Evolutionary conservation across 37 sponge, comb jelly and placozoan genomes (phyloP).

Genomic region (Eunapius fragilis): DNA sequence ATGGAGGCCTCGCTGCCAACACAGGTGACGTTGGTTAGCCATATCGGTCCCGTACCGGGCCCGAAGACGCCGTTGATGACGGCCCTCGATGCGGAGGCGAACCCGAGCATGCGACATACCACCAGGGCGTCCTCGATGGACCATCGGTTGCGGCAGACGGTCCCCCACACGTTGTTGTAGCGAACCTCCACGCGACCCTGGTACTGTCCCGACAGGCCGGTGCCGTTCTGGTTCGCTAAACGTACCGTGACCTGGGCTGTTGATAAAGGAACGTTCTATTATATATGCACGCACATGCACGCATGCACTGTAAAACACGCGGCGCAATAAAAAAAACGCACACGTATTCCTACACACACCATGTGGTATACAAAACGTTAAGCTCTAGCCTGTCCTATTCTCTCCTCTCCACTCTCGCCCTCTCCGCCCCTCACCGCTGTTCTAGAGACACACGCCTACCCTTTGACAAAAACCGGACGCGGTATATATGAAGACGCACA

Average conservation of each 20-base stretch:
- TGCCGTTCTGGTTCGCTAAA: constrained; percentile 29
- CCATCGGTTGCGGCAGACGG: constrained; percentile 48
- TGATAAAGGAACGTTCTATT: too few relatives aligned
- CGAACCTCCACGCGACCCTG: constrained; percentile 54
- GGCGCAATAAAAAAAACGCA: not conserved
- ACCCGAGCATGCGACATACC: constrained; percentile 45
- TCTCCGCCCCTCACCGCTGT: too few relatives aligned
- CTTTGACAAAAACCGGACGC: too few relatives aligned
- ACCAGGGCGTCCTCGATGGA: constrained; percentile 36
- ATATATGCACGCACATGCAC: too few relatives aligned
- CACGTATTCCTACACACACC: too few relatives aligned
- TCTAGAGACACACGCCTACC: too few relatives aligned
- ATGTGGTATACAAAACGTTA: too few relatives aligned
- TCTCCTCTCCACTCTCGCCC: too few relatives aligned
- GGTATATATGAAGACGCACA: not conserved
- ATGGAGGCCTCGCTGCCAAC: constrained; percentile 10
- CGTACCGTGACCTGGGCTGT: constrained; percentile 18
- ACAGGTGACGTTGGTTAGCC: constrained; percentile 7
- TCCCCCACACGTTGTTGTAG: constrained; percentile 51
- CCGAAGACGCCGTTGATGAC: constrained; percentile 10
- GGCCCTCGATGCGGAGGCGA: constrained; percentile 34
- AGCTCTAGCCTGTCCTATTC: too few relatives aligned
- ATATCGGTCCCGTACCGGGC: not conserved
- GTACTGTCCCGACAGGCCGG: constrained; percentile 14
- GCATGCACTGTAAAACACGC: not conserved